Evolutionary conservation across 2,888 invertebrate genomes (phyloP).

Genomic region (Tachystola acroxantha): DNA sequence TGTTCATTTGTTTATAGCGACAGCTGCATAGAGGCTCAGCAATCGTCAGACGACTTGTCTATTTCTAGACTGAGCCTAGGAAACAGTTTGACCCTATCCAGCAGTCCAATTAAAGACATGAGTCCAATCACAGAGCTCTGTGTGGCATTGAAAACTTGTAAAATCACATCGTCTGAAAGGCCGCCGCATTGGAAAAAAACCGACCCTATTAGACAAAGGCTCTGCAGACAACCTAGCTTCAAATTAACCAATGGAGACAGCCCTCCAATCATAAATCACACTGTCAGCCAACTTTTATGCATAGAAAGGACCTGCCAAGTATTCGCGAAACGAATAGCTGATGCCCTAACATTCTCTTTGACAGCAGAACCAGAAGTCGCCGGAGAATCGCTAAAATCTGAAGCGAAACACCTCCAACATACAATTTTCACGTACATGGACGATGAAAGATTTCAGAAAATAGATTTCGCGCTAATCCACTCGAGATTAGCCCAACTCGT

Average conservation of each 20-base stretch:
- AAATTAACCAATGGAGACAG: slow-evolving; percentile 48
- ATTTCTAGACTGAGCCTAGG: slow-evolving; percentile 47
- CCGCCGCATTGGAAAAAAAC: slow-evolving; percentile 51
- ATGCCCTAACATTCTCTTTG: slow-evolving; percentile 78
- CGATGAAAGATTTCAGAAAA: slow-evolving; percentile 80
- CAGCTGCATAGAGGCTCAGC: slow-evolving; percentile 42
- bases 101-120: slow-evolving; percentile 35
- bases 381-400: slow-evolving; percentile 78
- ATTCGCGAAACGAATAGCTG: slow-evolving; percentile 83
- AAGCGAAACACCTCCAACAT: slow-evolving; percentile 83
- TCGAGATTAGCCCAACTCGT: slow-evolving; percentile 81
- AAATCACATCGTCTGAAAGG: slow-evolving; percentile 56
- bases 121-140: slow-evolving; percentile 81
- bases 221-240: slow-evolving; percentile 47
- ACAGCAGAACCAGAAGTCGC: slow-evolving; percentile 76
- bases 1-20: slow-evolving; percentile 57
- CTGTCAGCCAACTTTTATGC: slow-evolving; percentile 59
- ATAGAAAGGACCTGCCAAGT: slow-evolving; percentile 75
- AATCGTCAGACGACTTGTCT: slow-evolving; percentile 45
- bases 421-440: slow-evolving; percentile 83
- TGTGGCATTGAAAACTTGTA: slow-evolving; percentile 75
- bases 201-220: slow-evolving; percentile 48
- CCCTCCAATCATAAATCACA: slow-evolving; percentile 42
- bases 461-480: slow-evolving; percentile 82
- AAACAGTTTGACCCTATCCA: slow-evolving; percentile 23